Conservation (phyloP, 2,888 invertebrate genomes). For the Drosophila conformis region DNA sequence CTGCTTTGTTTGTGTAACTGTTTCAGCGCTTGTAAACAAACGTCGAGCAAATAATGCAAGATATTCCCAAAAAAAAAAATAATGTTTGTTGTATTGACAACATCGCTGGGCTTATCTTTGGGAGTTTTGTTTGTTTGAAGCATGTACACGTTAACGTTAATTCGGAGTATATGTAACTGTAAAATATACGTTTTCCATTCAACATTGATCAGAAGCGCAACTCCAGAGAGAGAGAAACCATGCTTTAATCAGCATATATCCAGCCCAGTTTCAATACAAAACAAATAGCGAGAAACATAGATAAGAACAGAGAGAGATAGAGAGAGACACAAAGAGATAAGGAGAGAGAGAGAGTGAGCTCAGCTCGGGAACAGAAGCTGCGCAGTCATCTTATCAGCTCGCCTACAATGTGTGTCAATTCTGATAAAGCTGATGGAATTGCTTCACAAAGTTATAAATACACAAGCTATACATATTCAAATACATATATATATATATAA, state of each 20-base stretch:
- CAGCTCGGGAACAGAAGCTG: conserved; percentile 38
- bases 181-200: conserved; percentile 12
- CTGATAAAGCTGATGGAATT: conserved; percentile 55
- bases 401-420: conserved; percentile 67
- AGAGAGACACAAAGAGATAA: not conserved
- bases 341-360: not conserved
- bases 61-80: conserved; percentile 30
- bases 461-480: not conserved
- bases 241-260: conserved; percentile 6
- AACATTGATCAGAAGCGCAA: conserved; percentile 12
- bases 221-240: conserved; percentile 5
- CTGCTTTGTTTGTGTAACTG: conserved; percentile 62
- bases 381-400: conserved; percentile 40
- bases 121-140: conserved; percentile 16
- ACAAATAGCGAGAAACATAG: not conserved
- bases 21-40: conserved; percentile 66
- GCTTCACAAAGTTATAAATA: not conserved
- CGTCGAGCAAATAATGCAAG: conserved; percentile 56
- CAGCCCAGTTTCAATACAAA: not conserved
- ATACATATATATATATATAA: not conserved
- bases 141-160: conserved; percentile 54
- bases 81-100: conserved; percentile 70
- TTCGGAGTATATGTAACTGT: conserved; percentile 18
- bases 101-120: conserved; percentile 63
- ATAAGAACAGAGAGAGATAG: not conserved